phyloP scores from a whole-genome alignment of 2,797 vertebrate genomes.

The Microchirus variegatus region DNA sequence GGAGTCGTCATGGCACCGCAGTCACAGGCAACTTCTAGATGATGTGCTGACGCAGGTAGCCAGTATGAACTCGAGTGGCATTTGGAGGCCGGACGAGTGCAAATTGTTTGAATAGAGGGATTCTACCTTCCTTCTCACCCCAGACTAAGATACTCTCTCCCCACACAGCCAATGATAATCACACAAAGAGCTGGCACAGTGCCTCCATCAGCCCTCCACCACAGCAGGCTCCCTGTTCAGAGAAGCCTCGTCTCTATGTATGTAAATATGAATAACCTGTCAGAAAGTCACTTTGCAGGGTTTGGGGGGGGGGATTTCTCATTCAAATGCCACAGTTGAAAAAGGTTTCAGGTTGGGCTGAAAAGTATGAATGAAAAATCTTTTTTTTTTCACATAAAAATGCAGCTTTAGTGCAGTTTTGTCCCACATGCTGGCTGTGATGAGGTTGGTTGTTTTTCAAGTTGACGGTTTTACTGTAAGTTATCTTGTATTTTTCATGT shows the following conservation, averaged over 20 bases:
- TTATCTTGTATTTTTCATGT: conserved; percentile 49
- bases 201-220: conserved; percentile 47
- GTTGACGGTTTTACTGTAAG: conserved; percentile 42
- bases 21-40: conserved; percentile 92
- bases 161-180: conserved; percentile 65
- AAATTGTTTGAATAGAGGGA: conserved; percentile 57
- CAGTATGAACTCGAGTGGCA: conserved; percentile 62
- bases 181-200: conserved; percentile 60
- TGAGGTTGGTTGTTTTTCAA: conserved; percentile 47
- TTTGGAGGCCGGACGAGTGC: conserved; percentile 59
- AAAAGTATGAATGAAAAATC: conserved; percentile 43
- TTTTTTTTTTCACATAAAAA: conserved; percentile 48
- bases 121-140: conserved; percentile 30
- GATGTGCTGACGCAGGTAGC: conserved; percentile 79
- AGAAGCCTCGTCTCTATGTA: conserved; percentile 46
- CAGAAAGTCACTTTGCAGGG: conserved; percentile 54
- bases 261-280: conserved; percentile 64
- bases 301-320: conserved; percentile 31
- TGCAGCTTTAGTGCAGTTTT: conserved; percentile 43
- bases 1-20: conserved; percentile 83
- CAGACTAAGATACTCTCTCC: conserved; percentile 47
- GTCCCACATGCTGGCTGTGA: conserved; percentile 59
- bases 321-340: conserved; percentile 32
- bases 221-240: conserved; percentile 42
- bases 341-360: conserved; percentile 40